Conservation (phyloP, 1,140 invertebrate genomes). For the Drosophila asahinai region DNA sequence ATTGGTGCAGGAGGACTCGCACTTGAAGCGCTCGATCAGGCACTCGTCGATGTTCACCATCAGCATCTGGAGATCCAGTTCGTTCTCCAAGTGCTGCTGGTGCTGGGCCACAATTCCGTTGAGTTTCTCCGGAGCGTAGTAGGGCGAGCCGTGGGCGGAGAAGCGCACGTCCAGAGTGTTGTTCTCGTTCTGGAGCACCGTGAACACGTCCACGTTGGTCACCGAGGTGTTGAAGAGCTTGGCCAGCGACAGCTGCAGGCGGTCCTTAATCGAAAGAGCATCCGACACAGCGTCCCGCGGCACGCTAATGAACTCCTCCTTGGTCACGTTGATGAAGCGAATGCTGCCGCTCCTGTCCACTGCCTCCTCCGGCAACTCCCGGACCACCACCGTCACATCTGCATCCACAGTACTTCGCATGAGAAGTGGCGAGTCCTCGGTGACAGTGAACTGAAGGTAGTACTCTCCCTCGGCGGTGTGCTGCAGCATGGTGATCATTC, state of each 20-base stretch:
- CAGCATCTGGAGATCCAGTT: conserved; percentile 90
- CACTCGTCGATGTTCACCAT: conserved; percentile 96
- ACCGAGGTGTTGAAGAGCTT: conserved; percentile 90
- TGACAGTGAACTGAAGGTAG: conserved; percentile 89
- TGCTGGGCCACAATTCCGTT: conserved; percentile 91
- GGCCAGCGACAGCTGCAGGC: conserved; percentile 89
- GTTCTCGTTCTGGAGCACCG: conserved; percentile 90
- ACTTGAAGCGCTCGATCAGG: conserved; percentile 90
- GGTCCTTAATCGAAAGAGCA: conserved; percentile 90
- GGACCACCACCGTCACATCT: conserved; percentile 93
- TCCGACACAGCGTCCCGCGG: conserved; percentile 87
- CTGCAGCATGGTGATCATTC: conserved; percentile 93
- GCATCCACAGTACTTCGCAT: conserved; percentile 88
- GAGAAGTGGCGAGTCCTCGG: conserved; percentile 88
- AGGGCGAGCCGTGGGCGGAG: conserved; percentile 96
- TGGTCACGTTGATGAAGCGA: conserved; percentile 91
- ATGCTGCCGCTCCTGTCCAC: conserved; percentile 96
- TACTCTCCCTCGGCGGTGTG: conserved; percentile 90
- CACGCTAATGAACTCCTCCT: conserved; percentile 92
- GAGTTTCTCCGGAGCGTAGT: conserved; percentile 93
- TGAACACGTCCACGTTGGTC: conserved; percentile 96
- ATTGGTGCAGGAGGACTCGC: conserved; percentile 91
- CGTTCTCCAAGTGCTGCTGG: conserved; percentile 89
- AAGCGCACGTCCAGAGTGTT: conserved; percentile 92
- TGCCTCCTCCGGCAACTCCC: conserved; percentile 94